Base-by-base conservation (phyloP, 2,888 invertebrate genomes). In the Himalopsyche japonica region DNA sequence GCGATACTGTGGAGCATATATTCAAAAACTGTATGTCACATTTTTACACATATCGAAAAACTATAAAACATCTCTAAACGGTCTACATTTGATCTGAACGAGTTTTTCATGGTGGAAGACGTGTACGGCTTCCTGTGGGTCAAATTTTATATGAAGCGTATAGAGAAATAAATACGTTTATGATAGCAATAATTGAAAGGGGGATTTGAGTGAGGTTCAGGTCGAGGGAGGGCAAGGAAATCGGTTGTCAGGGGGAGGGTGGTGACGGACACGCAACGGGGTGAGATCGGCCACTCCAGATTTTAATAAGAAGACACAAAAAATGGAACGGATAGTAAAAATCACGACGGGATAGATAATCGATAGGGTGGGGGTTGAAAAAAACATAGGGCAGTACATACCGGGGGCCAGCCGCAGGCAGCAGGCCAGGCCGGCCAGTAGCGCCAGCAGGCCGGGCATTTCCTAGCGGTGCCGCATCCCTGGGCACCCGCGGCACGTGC, bases 391-490 rank as follows among this genome's bases (percentile, higher is more conserved):
- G 82, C 20, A 81, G 64, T 48, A 85, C 85, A 79, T 89, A 92
- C 92, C 92, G 92, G 92, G 91, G 91, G 92, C 91, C 89, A 90
- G 89, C 88, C 90, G 90, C 90, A 92, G 91, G 92, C 92, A 92
- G 92, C 92, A 92, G 91, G 91, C 91, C 91, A 90, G 91, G 91
- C 90, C 92, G 92, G 91, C 91, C 89, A 91, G 91, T 91, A 92
- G 92, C 92, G 92, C 91, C 92, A 92, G 92, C 91, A 91, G 91
- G 92, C 92, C 92, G 92, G 92, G 91, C 92, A 92, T 92, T 89
- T 85, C 86, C 89, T 85, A 92, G 91, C 91, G 92, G 89, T 90
- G 90, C 91, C 92, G 92, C 92, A 92, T 92, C 90, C 91, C 89
- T 91, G 91, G 91, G 92, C 92, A 79, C 77, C 84, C 86, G 84